Base-by-base conservation (phyloP, 2,797 vertebrate species). In the Micrastur ruficollis region DNA sequence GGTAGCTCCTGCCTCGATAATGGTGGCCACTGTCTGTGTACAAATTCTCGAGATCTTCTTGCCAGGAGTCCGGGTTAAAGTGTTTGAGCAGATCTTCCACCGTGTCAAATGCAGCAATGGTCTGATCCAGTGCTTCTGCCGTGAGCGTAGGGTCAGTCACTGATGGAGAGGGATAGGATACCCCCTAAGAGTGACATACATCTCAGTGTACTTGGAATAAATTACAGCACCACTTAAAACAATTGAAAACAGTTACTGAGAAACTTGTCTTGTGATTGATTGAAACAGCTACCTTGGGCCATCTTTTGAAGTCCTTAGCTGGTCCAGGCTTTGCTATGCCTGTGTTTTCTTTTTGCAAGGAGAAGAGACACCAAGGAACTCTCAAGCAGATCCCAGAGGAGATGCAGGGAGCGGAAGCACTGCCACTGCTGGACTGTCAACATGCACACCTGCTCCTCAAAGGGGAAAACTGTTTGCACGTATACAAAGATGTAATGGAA, bases 1-100 rank as follows among this genome's bases (percentile, higher is more conserved):
- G 98, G 96, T 98, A 99, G 42, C 98, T 98, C 59, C 99, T 98
- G 85, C 99, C 99, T 93, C 98, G 98, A 86, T 99, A 98, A 67
- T 98, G 98, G 73, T 98, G 98, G 55, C 98, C 98, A 11, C 98
- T 98, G 46, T 99, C 98, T 42, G 98, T 98, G 97, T 99, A 99
- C 79, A 99, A 98, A 94, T 97, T 99, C 92, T 99, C 98, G 8
- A 99, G 98, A 93, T 99, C 99, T 81, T 99, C 98, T 96, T 98
- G 99, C 99, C 99, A 99, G 14, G 99, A 99, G 17, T 99, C 98
- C 0, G 99, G 99, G 93, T 98, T 99, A 67, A 99, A 98, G 94
- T 99, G 98, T 92, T 97, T 98, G 56, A 99, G 97, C 27, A 99
- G 98, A 88, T 99, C 99, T 87, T 99, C 99, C 70, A 99, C 98